Evolutionary conservation across 2,113 vertebrate species (phyloP), one percentile per base, ranked within the genome.

Genomic region (Siniperca knerii): DNA sequence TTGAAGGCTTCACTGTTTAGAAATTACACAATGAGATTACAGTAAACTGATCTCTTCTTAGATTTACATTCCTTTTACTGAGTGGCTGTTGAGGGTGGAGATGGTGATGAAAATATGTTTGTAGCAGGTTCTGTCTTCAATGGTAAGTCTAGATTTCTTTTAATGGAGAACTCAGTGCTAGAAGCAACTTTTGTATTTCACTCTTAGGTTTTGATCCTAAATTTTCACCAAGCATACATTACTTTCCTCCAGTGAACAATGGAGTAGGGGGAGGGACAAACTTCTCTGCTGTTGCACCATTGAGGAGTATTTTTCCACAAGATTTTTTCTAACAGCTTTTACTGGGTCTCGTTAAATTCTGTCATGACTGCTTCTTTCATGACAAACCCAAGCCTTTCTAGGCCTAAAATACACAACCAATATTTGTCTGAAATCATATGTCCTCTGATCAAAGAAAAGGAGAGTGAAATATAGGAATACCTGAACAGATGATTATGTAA

Each of bases 31-130:
- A 60, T 81, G 78, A 75, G 71, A 68, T 83, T 57, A 65, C 13
- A 81, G 84, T 62, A 74, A 81, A 75, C 50, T 61, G 79, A 64
- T 84, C 76, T 58, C 48, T 6, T n/a, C 70, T 70, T 69, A 75
- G 55, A 71, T 79, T 81, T 71, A 71, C 83, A 81, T 89, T 88
- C 85, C 81, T 88, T 72, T 69, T 33, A 61, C 42, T 68, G 8
- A 25, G 16, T 50, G 40, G 7, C 42, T 42, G 68, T 23, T 71
- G 67, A 65, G 40, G 72, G 42, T 18, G 52, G 57, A 70, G 69
- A 13, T 66, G 62, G 20, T 74, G 74, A 57, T 58, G 77, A 77
- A 61, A 83, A 58, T 54, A 20, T 60, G 35, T 57, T 65, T 77
- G 11, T 2, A 33, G 40, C 77, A 78, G 52, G 55, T 35, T 86